Base-by-base conservation (phyloP, 2,797 vertebrate genomes). In the Monodelphis domestica region DNA sequence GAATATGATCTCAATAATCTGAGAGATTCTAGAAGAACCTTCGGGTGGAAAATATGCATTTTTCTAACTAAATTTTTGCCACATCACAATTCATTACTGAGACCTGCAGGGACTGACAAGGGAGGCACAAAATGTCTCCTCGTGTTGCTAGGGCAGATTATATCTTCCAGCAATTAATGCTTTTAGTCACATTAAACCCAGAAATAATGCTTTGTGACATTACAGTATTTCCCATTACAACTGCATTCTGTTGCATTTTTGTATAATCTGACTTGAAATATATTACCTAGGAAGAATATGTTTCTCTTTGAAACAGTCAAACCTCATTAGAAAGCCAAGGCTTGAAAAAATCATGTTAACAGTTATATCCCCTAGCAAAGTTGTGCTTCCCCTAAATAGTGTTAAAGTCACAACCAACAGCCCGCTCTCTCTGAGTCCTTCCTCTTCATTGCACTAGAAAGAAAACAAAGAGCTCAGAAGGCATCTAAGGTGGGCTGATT, bases 171-270 rank as follows among this genome's bases (percentile, higher is more conserved):
- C 98, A 98, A 98, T 98, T 98, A 98, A 97, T 98, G 97, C 95
- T 93, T 98, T 98, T 97, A 98, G 98, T 98, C 98, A 96, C 96
- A 97, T 98, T 98, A 98, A 96, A 97, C 97, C 95, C 97, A 98
- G 97, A 98, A 98, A 98, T 98, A 98, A 98, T 98, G 97, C 97
- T 97, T 98, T 98, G 96, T 98, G 98, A 98, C 98, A 98, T 97
- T 97, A 98, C 98, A 98, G 97, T 98, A 98, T 98, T 98, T 98
- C 98, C 98, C 98, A 98, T 98, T 98, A 98, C 98, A 98, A 96
- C 98, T 98, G 98, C 98, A 98, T 98, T 98, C 98, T 97, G 95
- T 98, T 98, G 94, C 53, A 12, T 98, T 98, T 98, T 96, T 97
- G 98, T 94, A 78, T 98, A 98, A 98, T 98, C 93, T 33, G 96